phyloP scores from a whole-genome alignment of 53 echinoderm and acorn worm species.

The Antedon mediterranea region DNA sequence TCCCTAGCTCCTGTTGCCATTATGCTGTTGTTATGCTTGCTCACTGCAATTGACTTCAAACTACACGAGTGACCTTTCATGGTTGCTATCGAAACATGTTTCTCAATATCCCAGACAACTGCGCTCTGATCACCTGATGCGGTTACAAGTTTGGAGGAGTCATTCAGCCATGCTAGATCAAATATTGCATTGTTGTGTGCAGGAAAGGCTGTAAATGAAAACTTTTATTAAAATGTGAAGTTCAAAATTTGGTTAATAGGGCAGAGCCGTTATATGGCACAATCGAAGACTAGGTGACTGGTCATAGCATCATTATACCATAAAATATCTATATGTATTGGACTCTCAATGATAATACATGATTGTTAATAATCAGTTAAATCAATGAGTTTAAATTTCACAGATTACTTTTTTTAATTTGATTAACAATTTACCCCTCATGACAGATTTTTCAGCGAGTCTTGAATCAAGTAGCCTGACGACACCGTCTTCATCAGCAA shows the following conservation, averaged over 20 bases:
- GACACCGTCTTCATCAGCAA: conserved; percentile 89
- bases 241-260: too few relatives aligned
- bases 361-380: too few relatives aligned
- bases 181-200: conserved; percentile 95
- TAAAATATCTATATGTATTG: too few relatives aligned
- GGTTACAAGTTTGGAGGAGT: conserved; percentile 60
- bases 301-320: too few relatives aligned
- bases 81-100: conserved; percentile 31
- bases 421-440: conserved; percentile 51
- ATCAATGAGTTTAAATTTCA: too few relatives aligned
- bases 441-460: conserved; percentile 13
- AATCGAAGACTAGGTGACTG: too few relatives aligned
- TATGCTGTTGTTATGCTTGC: conserved; percentile 39
- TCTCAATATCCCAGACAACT: conserved; percentile 64
- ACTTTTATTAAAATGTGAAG: too few relatives aligned
- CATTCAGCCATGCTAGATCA: conserved; percentile 71
- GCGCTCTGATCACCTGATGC: conserved; percentile 97
- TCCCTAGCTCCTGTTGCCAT: conserved; percentile 88
- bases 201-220: conserved; percentile 40
- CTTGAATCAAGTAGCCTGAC: conserved; percentile 62
- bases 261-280: too few relatives aligned
- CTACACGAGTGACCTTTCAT: conserved; percentile 86
- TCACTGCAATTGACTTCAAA: conserved; percentile 72
- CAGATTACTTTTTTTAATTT: too few relatives aligned
- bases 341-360: too few relatives aligned